Base-by-base conservation (phyloP, 2,113 vertebrate genomes). In the Gambusia affinis region DNA sequence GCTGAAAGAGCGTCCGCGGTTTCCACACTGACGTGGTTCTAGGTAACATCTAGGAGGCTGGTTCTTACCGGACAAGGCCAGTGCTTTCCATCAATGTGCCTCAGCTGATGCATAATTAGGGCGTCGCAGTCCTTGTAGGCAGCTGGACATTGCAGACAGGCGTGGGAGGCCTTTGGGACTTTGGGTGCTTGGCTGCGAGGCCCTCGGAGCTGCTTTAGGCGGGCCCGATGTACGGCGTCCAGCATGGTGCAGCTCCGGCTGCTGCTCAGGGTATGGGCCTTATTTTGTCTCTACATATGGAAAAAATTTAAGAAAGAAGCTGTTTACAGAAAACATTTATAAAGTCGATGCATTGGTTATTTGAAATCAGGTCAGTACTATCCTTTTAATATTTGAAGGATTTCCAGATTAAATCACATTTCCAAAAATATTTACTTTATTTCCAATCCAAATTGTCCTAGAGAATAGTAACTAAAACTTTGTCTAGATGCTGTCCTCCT, bases 11-110 rank as follows among this genome's bases (percentile, higher is more conserved):
- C 14, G 39, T 12, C 12, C 1, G 39, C 44, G 44, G 42, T 44
- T 44, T 12, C 42, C 42, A 44, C 12, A 14, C 12, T 5, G 3
- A 66, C 8, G 19, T 11, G 12, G 17, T 28, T 47, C 14, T 63
- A 66, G 47, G 10, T 27, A 57, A 57, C 51, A 11, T 19, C 10
- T 7, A 33, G 27, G 37, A 22, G 17, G 39, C 62, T n/a, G 42
- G 5, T n/a, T 19, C 95, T 89, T 93, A 95, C 95, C 85, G 81
- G 94, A 75, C 95, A 95, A 5, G 94, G 94, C 95, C 95, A 95
- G 89, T 95, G 94, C 76, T 95, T 95, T 64, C 95, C 95, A 83
- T 94, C 91, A 0, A 94, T 87, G 88, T 95, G 95, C 78, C 92
- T 89, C 64, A 95, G 91, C 35, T 88, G 92, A 79, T 95, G 95